Conservation (phyloP, 2,888 invertebrate species). For the Limnephilus rhombicus region DNA sequence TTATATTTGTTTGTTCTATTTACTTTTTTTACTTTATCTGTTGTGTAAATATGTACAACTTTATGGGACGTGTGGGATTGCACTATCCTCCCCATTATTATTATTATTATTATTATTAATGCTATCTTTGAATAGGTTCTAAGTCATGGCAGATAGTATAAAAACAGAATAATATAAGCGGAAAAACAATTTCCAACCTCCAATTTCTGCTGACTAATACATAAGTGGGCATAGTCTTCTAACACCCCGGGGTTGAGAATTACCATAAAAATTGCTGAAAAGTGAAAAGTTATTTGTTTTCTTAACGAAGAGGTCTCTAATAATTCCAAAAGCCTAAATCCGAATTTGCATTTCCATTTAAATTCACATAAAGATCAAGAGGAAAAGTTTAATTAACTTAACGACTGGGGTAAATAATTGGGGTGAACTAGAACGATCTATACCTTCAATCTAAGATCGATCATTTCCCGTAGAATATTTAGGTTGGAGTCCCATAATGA, state of each 20-base stretch:
- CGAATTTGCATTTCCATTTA: constrained; percentile 27
- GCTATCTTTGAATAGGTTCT: not conserved
- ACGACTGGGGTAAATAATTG: not conserved
- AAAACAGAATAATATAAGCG: not conserved
- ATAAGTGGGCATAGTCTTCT: not conserved
- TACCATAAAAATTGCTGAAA: constrained; percentile 9
- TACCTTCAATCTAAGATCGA: not conserved
- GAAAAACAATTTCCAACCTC: not conserved
- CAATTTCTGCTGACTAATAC: not conserved
- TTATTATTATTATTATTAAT: no score
- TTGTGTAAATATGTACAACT: no score
- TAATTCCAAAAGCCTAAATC: not conserved
- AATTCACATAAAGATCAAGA: constrained; percentile 22
- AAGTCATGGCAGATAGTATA: not conserved
- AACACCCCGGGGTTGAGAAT: not conserved
- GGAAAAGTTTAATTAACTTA: constrained; percentile 20
- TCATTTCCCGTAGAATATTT: not conserved
- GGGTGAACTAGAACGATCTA: not conserved
- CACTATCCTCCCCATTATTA: no score
- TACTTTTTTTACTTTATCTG: no score
- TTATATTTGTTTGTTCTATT: no score
- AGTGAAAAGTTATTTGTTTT: constrained; percentile 12
- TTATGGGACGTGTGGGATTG: no score
- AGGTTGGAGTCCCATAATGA: not conserved
- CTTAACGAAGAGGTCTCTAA: constrained; percentile 14